Conservation (phyloP, 2,113 vertebrate genomes). For the Melanotaenia duboulayi region DNA sequence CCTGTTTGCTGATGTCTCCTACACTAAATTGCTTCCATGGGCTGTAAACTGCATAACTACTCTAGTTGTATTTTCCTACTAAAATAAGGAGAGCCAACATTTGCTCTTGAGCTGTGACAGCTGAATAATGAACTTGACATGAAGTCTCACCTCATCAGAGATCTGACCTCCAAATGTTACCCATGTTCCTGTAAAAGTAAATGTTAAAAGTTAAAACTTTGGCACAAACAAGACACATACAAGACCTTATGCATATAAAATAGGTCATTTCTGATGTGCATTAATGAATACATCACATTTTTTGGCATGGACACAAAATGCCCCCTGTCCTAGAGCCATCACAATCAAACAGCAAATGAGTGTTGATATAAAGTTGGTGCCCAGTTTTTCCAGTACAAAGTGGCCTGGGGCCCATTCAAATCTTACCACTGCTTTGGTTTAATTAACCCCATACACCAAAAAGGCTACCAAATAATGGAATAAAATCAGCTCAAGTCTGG, state of each 20-base stretch:
- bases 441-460: too few species aligned
- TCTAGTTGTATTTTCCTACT: constrained; percentile 9
- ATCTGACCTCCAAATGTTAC: constrained; percentile 98
- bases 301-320: constrained; percentile 33
- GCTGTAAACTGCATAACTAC: constrained; percentile 5
- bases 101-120: constrained; percentile 4
- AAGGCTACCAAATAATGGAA: too few species aligned
- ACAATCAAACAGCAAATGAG: constrained; percentile 53
- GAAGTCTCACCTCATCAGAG: constrained; percentile 92
- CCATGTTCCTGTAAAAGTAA: constrained; percentile 91
- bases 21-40: too few species aligned
- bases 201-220: constrained; percentile 45
- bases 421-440: too few species aligned
- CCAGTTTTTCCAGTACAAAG: too few species aligned
- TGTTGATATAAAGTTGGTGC: constrained; percentile 5
- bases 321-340: constrained; percentile 12
- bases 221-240: constrained; percentile 23
- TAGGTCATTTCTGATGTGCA: constrained; percentile 8
- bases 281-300: constrained; percentile 51
- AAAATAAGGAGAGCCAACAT: constrained; percentile 18
- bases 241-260: constrained; percentile 5
- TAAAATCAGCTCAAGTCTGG: too few species aligned
- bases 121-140: constrained; percentile 31
- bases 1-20: constrained; percentile 2
- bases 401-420: too few species aligned